Percentiles rank a stretch among this genome's conserved stretches.
Conservation (phyloP, 1,140 invertebrate genomes). For the Pogonomyrmex barbatus region DNA sequence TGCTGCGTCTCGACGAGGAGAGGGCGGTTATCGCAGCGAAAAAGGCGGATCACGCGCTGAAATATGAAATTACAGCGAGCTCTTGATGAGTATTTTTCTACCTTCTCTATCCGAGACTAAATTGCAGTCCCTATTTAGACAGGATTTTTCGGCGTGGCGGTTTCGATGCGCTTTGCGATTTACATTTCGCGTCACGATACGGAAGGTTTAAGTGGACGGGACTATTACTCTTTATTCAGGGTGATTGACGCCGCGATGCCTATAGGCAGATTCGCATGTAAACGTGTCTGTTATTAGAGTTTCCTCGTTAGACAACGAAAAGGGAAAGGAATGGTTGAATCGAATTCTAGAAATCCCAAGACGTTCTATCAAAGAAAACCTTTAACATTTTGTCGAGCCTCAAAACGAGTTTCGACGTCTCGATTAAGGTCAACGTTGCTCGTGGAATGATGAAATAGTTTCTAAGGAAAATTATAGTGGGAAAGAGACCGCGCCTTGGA, state of each 20-base stretch:
- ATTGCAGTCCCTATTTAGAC: conserved; percentile 51
- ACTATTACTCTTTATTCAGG: conserved; percentile 29
- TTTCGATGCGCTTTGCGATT: conserved; percentile 57
- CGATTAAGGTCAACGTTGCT: conserved; percentile 68
- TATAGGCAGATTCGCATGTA: conserved; percentile 6
- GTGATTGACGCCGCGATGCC: conserved; percentile 1
- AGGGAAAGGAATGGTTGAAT: not conserved
- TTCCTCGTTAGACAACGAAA: not conserved
- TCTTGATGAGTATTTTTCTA: conserved; percentile 54
- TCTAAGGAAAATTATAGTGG: conserved; percentile 61
- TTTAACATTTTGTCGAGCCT: conserved; percentile 48
- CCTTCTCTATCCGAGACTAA: conserved; percentile 9
- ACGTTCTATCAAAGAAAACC: conserved; percentile 50
- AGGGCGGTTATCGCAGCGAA: conserved; percentile 42
- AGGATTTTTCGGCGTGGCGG: conserved; percentile 39
- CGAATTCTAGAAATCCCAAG: conserved; percentile 41
- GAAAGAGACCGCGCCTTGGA: conserved; percentile 41
- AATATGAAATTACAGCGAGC: conserved; percentile 57
- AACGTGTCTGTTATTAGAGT: conserved; percentile 16
- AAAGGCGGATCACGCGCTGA: conserved; percentile 43
- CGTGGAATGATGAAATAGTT: conserved; percentile 53
- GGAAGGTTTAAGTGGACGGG: not conserved
- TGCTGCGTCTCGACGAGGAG: conserved; percentile 26
- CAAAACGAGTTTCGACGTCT: conserved; percentile 73
- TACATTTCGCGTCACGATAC: conserved; percentile 54